Conservation (phyloP, 2,113 vertebrate species). For the Perca schrenkii region DNA sequence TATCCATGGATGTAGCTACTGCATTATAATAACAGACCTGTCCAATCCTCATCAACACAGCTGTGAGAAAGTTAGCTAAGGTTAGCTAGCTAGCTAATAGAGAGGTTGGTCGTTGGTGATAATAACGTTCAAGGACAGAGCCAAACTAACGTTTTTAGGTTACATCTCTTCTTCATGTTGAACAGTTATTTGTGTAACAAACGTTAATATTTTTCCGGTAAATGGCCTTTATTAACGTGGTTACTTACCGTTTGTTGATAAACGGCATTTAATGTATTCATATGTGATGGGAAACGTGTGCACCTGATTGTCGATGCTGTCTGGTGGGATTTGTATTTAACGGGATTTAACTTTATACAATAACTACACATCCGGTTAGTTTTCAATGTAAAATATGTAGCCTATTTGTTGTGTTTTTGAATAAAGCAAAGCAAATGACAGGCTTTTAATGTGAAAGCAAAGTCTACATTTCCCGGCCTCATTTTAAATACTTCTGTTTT, state of each 20-base stretch:
- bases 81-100: neutral
- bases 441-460: neutral
- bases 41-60: neutral
- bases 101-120: neutral
- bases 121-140: too few species aligned
- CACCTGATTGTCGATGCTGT: neutral
- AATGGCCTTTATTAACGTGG: neutral
- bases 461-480: neutral
- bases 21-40: too few species aligned
- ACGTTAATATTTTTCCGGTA: neutral
- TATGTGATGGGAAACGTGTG: fast-evolving
- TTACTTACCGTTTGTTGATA: neutral
- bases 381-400: neutral
- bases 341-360: too few species aligned
- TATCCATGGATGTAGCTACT: too few species aligned
- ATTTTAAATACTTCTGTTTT: too few species aligned
- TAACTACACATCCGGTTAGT: neutral
- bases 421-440: neutral
- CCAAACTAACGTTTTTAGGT: neutral
- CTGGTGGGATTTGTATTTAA: too few species aligned
- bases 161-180: neutral
- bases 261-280: neutral
- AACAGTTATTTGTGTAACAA: neutral
- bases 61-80: too few species aligned
- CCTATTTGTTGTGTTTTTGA: neutral